Evolutionary conservation across 2,797 vertebrate species (phyloP).

Genomic region (Brachyalestes nurse): DNA sequence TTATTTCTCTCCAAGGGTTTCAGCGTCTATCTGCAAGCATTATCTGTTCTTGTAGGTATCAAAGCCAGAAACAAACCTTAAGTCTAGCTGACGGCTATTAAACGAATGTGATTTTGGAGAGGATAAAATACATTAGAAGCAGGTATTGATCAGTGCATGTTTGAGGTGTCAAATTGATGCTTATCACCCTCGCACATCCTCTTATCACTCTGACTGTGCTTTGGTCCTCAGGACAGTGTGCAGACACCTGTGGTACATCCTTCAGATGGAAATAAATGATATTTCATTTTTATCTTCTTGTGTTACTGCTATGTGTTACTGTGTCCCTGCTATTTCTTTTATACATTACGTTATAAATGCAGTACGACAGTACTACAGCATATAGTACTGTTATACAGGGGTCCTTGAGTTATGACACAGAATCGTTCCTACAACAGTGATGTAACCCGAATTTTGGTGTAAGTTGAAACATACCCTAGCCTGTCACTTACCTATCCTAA

Average conservation of each 20-base stretch:
- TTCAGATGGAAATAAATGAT: neutral
- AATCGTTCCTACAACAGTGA: too few species aligned
- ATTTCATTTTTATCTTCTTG: neutral
- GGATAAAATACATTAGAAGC: neutral
- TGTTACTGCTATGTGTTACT: neutral
- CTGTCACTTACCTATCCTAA: too few species aligned
- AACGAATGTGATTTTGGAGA: slow-evolving; percentile 37
- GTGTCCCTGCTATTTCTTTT: neutral
- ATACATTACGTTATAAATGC: neutral
- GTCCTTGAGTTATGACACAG: too few species aligned
- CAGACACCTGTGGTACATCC: neutral
- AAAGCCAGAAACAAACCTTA: slow-evolving; percentile 32
- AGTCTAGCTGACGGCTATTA: slow-evolving; percentile 39
- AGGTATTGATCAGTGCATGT: slow-evolving; percentile 33
- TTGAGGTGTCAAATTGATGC: slow-evolving; percentile 23
- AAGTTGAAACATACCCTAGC: too few species aligned
- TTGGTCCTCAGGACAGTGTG: neutral
- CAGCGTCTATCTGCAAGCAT: slow-evolving; percentile 44
- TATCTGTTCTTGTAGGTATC: slow-evolving; percentile 43
- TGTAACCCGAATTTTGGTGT: too few species aligned
- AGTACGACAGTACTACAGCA: neutral
- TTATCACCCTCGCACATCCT: slow-evolving; percentile 12
- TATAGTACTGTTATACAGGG: too few species aligned
- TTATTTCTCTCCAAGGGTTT: slow-evolving; percentile 20
- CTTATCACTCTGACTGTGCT: slow-evolving; percentile 14